These are phyloP conservation scores for Abrostola tripartita DNA, from an alignment of 2,888 invertebrate genomes.

Conservation along the genomic window DNA sequence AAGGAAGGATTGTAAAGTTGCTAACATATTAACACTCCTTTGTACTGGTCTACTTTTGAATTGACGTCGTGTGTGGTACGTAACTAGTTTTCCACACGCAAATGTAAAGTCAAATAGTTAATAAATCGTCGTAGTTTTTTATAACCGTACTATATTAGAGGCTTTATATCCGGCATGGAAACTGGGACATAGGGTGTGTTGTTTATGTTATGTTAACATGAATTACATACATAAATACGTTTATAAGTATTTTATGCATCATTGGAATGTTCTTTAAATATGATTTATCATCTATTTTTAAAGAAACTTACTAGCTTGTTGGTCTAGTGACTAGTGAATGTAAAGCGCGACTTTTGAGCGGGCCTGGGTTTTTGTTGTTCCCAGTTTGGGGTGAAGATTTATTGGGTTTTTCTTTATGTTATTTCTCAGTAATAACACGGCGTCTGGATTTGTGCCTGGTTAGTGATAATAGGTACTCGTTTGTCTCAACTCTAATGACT, in stretches of 20 bases:
- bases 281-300: too few species aligned
- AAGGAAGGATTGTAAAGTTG: too few species aligned
- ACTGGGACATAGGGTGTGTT: conserved; percentile 16
- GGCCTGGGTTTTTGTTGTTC: too few species aligned
- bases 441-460: too few species aligned
- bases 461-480: too few species aligned
- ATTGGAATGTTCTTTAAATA: neutral
- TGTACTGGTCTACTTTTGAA: conserved; percentile 36
- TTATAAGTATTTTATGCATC: neutral
- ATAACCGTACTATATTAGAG: conserved; percentile 17
- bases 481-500: too few species aligned
- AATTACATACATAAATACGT: neutral
- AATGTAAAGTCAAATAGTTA: conserved; percentile 37
- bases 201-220: neutral
- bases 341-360: too few species aligned
- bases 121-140: conserved; percentile 39
- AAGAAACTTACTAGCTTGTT: too few species aligned
- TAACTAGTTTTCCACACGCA: conserved; percentile 40
- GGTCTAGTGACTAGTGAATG: too few species aligned
- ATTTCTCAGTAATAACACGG: too few species aligned
- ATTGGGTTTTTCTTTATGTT: too few species aligned
- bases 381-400: too few species aligned
- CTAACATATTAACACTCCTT: conserved; percentile 1
- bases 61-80: conserved; percentile 11
- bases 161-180: conserved; percentile 28